Conservation (phyloP, 1,140 invertebrate genomes). For the Neotoxoptera formosana region DNA sequence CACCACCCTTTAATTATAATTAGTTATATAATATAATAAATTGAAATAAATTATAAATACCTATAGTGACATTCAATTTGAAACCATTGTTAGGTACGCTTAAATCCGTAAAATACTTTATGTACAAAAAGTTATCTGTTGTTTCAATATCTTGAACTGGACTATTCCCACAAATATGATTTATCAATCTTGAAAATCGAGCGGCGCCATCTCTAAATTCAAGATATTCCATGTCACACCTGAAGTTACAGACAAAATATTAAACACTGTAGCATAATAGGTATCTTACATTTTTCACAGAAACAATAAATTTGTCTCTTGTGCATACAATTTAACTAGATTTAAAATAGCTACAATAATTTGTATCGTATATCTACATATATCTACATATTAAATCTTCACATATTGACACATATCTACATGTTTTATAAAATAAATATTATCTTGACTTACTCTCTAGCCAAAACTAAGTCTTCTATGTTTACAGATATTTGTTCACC, state of each 20-base stretch:
- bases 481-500: constrained; percentile 20
- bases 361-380: background rate
- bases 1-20: background rate
- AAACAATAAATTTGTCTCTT: background rate
- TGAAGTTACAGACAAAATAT: constrained; percentile 61
- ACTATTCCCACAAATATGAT: constrained; percentile 73
- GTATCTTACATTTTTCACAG: background rate
- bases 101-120: constrained; percentile 77
- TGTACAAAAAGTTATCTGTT: constrained; percentile 73
- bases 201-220: constrained; percentile 83
- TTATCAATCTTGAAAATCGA: constrained; percentile 69
- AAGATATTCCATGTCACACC: constrained; percentile 75
- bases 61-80: constrained; percentile 74
- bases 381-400: no score
- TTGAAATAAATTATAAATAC: constrained; percentile 61
- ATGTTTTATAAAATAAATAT: background rate
- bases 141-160: constrained; percentile 64
- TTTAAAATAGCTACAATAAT: background rate
- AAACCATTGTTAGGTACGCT: constrained; percentile 79
- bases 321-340: background rate
- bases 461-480: constrained; percentile 34
- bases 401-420: no score
- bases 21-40: background rate
- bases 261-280: background rate
- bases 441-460: background rate